Percentiles rank a stretch among this genome's conserved stretches.
phyloP scores from a whole-genome alignment of 2,888 invertebrate species.

The Ophioninae sp. region DNA sequence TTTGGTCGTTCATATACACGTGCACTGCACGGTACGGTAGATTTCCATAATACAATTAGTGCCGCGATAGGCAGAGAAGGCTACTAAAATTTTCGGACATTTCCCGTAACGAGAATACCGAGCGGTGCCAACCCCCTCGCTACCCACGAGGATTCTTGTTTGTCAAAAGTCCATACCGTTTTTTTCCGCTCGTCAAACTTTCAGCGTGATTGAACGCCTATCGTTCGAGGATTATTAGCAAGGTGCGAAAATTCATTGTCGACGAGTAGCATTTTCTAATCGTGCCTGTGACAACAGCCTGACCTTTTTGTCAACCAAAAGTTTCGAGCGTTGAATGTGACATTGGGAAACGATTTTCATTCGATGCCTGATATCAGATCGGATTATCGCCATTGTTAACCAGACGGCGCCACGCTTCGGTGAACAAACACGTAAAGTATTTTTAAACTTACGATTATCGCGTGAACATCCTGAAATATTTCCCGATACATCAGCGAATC shows the following conservation, averaged over 20 bases:
- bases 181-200: not conserved
- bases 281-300: not conserved
- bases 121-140: too few species aligned
- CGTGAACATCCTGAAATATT: slow-evolving; percentile 7
- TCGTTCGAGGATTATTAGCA: not conserved
- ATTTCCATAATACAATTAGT: too few species aligned
- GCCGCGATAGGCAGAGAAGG: too few species aligned
- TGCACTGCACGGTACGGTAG: too few species aligned
- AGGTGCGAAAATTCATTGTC: not conserved
- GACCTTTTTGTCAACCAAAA: not conserved
- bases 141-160: slow-evolving; percentile 1
- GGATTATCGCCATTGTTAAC: slow-evolving; percentile 8
- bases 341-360: not conserved
- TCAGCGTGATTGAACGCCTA: not conserved
- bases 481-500: not conserved
- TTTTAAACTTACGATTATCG: slow-evolving; percentile 7
- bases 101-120: too few species aligned
- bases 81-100: too few species aligned
- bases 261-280: not conserved
- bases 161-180: slow-evolving; percentile 9
- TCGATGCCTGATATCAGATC: slow-evolving; percentile 7
- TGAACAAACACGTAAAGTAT: slow-evolving; percentile 20
- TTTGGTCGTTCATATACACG: too few species aligned
- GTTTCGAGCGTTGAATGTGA: not conserved
- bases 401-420: slow-evolving; percentile 45